Base-by-base conservation (phyloP, 1,140 invertebrate species). In the Diabrotica undecimpunctata region DNA sequence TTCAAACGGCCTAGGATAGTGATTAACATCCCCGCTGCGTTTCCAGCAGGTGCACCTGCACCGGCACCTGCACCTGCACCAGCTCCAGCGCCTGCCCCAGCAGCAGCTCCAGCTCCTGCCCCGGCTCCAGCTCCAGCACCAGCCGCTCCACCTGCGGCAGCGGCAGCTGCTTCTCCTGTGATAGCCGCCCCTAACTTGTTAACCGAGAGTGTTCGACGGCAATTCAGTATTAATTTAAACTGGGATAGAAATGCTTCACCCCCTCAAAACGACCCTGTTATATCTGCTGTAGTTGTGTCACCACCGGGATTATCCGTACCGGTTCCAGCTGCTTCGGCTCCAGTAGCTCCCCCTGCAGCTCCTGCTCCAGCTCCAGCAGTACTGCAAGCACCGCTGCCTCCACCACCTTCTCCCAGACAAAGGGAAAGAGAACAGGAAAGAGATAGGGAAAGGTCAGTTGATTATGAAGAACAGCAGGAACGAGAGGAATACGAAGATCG, bases 1-100 rank as follows among this genome's bases (percentile, higher is more conserved):
- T 59, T 58, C 25, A 64, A 64, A 25, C 38, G 62, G 25, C 62
- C 62, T 50, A 62, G 53, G 12, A 60, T 60, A 25, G 39, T 60
- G 10, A 60, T 60, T 11, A 39, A 36, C 6, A 54, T 62, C 7
- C 14, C 50, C n/a, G 61, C 61, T 11, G 12, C 54, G 25, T n/a
- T 14, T 6, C 58, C 58, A 8, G 39, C 58, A 14, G 38, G 38
- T 51, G 35, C 58, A 9, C 41, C 14, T 35, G 59, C 12, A 11
- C 51, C 61, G 1, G 54, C 54, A 7, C 52, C 61, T 7, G 51
- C 61, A 5, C 61, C 61, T 9, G 61, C 61, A 5, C 9, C 51
- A 2, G 12, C 61, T 25, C 14, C 51, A 6, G 50, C 61, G 1
- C 38, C 61, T 3, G 52, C 61, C 54, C 35, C 61, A 0, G 61